A percentile compares a stretch with the other conserved stretches of the same genome.
These are phyloP conservation scores for Athene noctua DNA, from an alignment of 2,113 vertebrate genomes.

Conservation along the genomic window DNA sequence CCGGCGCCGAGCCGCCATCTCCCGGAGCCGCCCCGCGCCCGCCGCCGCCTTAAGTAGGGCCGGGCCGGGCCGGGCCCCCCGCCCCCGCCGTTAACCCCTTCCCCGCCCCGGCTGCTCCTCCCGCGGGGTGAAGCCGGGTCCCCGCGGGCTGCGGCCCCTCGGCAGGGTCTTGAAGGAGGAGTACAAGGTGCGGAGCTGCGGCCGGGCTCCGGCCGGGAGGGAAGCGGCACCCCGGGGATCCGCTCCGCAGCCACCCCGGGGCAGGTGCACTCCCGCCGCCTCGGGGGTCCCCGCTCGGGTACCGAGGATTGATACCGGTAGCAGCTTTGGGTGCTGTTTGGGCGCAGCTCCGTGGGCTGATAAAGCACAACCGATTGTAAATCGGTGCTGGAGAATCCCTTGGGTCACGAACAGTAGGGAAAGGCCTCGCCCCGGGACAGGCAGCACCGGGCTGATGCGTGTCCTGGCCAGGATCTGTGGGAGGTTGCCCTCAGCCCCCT, in stretches of 20 bases:
- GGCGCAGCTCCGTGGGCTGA: not conserved
- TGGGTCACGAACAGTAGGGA: not conserved
- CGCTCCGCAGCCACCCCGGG: not conserved
- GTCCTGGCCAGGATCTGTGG: not conserved
- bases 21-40: not conserved
- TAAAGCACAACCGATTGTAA: not conserved
- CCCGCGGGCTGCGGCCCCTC: not conserved
- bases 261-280: too few relatives aligned
- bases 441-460: rapidly evolving
- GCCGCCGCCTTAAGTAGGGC: constrained; percentile 17
- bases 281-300: too few relatives aligned
- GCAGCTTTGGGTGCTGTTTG: not conserved
- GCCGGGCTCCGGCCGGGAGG: not conserved
- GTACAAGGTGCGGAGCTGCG: not conserved
- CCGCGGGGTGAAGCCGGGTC: not conserved
- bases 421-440: not conserved
- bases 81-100: constrained; percentile 12
- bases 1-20: constrained; percentile 11
- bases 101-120: not conserved
- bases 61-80: constrained; percentile 8
- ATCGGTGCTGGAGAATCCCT: not conserved
- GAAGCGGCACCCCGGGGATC: not conserved
- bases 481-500: not conserved
- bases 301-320: not conserved
- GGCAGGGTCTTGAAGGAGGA: too few relatives aligned